Conservation (phyloP, 2,113 vertebrate genomes). For the Macquaria ambigua region DNA sequence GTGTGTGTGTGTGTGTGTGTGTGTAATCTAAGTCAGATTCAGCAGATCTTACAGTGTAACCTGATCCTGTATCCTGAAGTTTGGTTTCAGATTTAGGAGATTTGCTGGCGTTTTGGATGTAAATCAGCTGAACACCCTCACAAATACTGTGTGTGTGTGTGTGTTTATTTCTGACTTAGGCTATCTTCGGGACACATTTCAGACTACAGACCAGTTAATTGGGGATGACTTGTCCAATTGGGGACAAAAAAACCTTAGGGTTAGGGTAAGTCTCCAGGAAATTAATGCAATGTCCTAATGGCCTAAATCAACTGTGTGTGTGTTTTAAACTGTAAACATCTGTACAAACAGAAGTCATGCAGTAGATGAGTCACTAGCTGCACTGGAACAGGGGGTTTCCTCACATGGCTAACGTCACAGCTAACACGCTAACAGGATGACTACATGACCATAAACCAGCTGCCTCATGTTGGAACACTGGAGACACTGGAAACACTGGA, state of each 20-base stretch:
- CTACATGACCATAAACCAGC: not conserved
- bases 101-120: too few relatives aligned
- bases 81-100: too few relatives aligned
- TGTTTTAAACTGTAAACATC: not conserved
- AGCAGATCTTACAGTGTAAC: too few relatives aligned
- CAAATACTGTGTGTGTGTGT: conserved; percentile 1
- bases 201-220: too few relatives aligned
- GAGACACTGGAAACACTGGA: not conserved
- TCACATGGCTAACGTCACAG: conserved; percentile 11
- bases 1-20: conserved; percentile 19
- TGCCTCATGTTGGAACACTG: not conserved
- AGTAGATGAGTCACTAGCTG: not conserved
- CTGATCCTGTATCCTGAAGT: too few relatives aligned
- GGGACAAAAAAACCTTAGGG: too few relatives aligned
- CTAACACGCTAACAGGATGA: not conserved
- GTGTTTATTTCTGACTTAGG: not conserved
- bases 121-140: too few relatives aligned
- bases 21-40: not conserved
- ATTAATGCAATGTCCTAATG: too few relatives aligned
- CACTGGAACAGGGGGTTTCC: not conserved
- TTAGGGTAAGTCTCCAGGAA: too few relatives aligned
- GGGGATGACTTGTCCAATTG: too few relatives aligned
- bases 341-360: not conserved
- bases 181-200: too few relatives aligned
- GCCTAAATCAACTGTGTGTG: too few relatives aligned